phyloP scores from a whole-genome alignment of 2,113 vertebrate species.

The Nesogale talazaci region DNA sequence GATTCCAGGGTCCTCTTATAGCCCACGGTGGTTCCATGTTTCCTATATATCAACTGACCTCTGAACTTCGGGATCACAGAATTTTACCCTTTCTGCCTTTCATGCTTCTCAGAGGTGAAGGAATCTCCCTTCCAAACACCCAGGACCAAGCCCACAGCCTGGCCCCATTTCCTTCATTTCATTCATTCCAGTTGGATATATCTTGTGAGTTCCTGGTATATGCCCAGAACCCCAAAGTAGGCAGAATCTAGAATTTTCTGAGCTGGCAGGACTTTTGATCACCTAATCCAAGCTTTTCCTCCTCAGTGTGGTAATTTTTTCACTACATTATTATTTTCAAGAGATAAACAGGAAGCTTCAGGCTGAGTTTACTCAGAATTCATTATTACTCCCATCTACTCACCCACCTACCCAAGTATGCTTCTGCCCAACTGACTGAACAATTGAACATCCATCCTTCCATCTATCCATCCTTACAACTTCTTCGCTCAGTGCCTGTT shows the following conservation, averaged over 20 bases:
- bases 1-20: background rate
- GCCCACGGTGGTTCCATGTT: background rate
- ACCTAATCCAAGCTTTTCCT: background rate
- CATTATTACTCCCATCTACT: background rate
- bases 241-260: background rate
- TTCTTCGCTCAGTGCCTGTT: background rate
- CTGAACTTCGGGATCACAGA: background rate
- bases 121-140: background rate
- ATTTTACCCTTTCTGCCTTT: background rate
- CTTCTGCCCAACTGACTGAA: no score
- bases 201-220: background rate
- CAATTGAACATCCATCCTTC: no score
- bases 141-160: no score
- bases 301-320: background rate
- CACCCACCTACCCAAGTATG: background rate
- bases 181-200: no score
- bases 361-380: background rate
- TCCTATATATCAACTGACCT: background rate
- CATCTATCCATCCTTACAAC: background rate
- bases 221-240: background rate
- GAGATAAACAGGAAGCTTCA: background rate
- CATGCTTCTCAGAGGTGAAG: background rate
- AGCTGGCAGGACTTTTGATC: background rate
- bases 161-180: background rate
- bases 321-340: background rate